Evolutionary conservation across 2,797 vertebrate genomes (phyloP).

Genomic region (Notolepis coatsorum): DNA sequence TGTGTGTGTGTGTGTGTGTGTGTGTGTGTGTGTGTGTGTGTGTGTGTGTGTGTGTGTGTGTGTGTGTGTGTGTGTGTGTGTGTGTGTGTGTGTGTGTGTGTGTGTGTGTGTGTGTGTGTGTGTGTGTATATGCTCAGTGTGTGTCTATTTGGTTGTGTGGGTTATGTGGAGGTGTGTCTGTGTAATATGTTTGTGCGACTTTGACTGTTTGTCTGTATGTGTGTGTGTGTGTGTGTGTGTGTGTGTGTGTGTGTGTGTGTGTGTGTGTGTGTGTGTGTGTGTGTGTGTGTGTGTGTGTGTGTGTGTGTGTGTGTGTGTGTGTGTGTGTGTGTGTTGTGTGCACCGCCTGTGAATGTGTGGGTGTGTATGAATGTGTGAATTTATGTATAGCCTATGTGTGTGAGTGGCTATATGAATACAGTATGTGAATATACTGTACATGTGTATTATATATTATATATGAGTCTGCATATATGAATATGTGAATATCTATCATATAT

Average conservation of each 20-base stretch:
- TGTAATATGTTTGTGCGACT: not conserved
- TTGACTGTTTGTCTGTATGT: not conserved
- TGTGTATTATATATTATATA: too few species aligned
- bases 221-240: not conserved
- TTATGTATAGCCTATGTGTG: not conserved
- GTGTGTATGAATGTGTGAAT: too few species aligned
- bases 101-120: not conserved
- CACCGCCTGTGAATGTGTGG: not conserved
- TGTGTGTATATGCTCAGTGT: too few species aligned
- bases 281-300: conserved; percentile 23
- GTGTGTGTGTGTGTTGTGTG: too few species aligned
- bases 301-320: conserved; percentile 19
- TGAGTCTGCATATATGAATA: too few species aligned
- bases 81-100: not conserved
- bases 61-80: not conserved
- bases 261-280: conserved; percentile 7
- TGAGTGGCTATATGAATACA: not conserved
- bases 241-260: not conserved
- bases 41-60: not conserved
- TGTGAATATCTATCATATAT: too few species aligned
- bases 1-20: not conserved
- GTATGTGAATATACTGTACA: too few species aligned
- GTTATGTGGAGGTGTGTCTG: conserved; percentile 9
- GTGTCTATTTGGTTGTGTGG: too few species aligned
- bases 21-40: not conserved